phyloP scores from a whole-genome alignment of 2,113 vertebrate genomes.

The Ictidomys tridecemlineatus region DNA sequence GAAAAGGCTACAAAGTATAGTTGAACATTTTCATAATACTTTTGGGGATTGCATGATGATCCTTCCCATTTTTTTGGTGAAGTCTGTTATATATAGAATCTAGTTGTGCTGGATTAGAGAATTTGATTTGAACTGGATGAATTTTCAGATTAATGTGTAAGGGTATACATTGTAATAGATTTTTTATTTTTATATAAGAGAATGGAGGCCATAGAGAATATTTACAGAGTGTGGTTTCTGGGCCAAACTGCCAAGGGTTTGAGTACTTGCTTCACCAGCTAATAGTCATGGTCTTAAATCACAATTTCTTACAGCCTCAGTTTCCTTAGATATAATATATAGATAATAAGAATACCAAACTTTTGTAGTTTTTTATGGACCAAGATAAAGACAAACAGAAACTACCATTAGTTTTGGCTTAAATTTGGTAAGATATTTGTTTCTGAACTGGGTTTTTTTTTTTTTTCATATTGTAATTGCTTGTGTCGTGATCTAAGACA shows the following conservation, averaged over 20 bases:
- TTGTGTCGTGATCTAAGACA: background rate
- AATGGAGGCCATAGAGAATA: background rate
- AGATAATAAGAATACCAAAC: background rate
- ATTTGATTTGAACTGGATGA: constrained; percentile 27
- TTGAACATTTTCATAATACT: background rate
- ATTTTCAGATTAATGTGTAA: background rate
- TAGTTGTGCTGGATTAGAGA: background rate
- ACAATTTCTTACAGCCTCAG: background rate
- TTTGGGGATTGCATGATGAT: background rate
- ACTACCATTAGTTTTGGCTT: constrained; percentile 43
- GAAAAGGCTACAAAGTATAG: background rate
- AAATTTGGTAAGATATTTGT: constrained; percentile 27
- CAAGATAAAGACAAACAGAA: constrained; percentile 21
- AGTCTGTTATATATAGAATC: background rate
- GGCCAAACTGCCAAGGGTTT: background rate
- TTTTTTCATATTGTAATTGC: background rate
- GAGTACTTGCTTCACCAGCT: background rate
- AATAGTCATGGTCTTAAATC: background rate
- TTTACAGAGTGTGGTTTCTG: constrained; percentile 2
- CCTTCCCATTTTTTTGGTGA: background rate
- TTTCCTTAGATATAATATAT: background rate
- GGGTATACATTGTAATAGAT: background rate
- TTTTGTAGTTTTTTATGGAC: background rate
- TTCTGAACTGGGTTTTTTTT: background rate
- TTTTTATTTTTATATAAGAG: constrained; percentile 49